phyloP scores from a whole-genome alignment of 2,888 invertebrate species.

The Noctua fimbriata region DNA sequence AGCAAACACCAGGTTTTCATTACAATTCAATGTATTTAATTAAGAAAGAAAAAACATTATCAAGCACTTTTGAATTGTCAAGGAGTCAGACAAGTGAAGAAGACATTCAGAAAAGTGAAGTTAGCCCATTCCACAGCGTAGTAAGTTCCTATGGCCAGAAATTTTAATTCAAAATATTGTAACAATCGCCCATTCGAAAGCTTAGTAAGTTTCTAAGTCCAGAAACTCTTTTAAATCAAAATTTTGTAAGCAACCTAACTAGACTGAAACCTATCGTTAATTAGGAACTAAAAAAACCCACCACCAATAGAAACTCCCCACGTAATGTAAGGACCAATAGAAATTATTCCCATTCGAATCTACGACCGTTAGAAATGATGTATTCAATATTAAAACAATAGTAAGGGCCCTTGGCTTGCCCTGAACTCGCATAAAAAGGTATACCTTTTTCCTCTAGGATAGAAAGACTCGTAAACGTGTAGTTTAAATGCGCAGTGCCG shows the following conservation, averaged over 20 bases:
- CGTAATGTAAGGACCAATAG: constrained; percentile 1
- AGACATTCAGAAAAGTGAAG: neutral
- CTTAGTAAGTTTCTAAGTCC: neutral
- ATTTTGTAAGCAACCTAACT: too few species aligned
- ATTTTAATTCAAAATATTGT: neutral
- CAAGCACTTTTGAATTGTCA: neutral
- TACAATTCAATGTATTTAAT: neutral
- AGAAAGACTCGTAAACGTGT: constrained; percentile 54
- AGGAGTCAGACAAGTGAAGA: neutral
- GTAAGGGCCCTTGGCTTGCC: constrained; percentile 48
- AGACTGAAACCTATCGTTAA: neutral
- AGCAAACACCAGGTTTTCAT: neutral
- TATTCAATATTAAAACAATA: constrained; percentile 42
- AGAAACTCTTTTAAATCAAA: neutral
- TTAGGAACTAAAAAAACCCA: neutral
- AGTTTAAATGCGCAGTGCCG: constrained; percentile 54
- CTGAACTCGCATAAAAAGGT: constrained; percentile 55
- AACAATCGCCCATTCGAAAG: neutral
- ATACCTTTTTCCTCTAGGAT: constrained; percentile 52
- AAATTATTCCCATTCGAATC: constrained; percentile 13
- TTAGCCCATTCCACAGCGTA: neutral
- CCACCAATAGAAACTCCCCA: neutral
- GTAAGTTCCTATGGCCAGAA: neutral
- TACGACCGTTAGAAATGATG: constrained; percentile 11
- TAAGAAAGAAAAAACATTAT: neutral